Percentiles rank a stretch among this genome's conserved stretches.
These are phyloP conservation scores for Drosophila prolongata DNA, from an alignment of 2,888 invertebrate species.

Conservation along the genomic window DNA sequence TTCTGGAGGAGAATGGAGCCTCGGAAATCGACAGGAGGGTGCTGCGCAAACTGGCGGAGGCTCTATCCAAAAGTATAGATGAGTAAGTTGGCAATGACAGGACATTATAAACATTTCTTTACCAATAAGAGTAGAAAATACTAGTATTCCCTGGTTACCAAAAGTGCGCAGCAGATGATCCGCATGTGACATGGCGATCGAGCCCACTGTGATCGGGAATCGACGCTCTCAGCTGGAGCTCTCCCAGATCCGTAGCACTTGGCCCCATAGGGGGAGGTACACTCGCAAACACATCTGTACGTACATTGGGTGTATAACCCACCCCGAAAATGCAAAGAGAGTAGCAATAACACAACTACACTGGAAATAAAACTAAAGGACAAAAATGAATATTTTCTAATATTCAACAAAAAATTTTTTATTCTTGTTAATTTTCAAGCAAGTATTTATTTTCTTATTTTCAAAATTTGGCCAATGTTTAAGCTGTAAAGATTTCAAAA, in stretches of 20 bases:
- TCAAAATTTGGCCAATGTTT: too few relatives aligned
- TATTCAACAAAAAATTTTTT: too few relatives aligned
- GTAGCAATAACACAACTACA: slow-evolving; percentile 17
- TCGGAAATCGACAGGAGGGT: slow-evolving; percentile 71
- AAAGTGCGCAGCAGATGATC: slow-evolving; percentile 29
- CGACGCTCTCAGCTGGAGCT: slow-evolving; percentile 28
- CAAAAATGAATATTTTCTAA: not conserved
- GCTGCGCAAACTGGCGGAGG: slow-evolving; percentile 73
- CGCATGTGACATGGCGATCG: slow-evolving; percentile 8
- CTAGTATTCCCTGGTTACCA: not conserved
- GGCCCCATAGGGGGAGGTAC: slow-evolving; percentile 36
- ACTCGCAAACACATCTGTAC: slow-evolving; percentile 6
- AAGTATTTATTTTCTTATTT: too few relatives aligned
- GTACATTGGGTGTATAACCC: slow-evolving; percentile 40
- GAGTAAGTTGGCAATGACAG: slow-evolving; percentile 62
- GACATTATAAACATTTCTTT: not conserved
- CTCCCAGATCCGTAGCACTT: slow-evolving; percentile 13
- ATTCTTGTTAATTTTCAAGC: too few relatives aligned
- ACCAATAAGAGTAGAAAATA: slow-evolving; percentile 23
- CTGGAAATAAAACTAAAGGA: not conserved
- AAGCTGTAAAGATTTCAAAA: too few relatives aligned
- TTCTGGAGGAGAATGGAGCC: slow-evolving; percentile 77
- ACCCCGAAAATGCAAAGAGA: slow-evolving; percentile 50
- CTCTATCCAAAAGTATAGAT: slow-evolving; percentile 74
- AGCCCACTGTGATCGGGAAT: slow-evolving; percentile 33